Evolutionary conservation across 2,888 invertebrate genomes (phyloP).

Genomic region (Epinotia brunnichana): DNA sequence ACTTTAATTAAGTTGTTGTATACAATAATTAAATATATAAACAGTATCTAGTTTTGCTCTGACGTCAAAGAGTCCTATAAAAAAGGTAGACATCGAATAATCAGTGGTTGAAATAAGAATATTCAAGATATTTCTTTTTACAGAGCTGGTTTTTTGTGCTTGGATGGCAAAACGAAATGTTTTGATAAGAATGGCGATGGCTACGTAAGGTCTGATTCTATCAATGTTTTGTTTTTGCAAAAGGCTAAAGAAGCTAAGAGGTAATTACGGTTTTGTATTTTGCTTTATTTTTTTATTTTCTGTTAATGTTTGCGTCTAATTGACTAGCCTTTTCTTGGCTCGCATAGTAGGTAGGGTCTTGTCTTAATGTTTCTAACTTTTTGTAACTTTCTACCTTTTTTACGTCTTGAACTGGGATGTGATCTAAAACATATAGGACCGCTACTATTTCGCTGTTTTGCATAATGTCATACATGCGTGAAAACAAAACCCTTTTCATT

Average conservation of each 20-base stretch:
- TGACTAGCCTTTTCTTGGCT: too few relatives aligned
- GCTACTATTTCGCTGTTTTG: too few relatives aligned
- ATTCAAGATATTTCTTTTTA: conserved; percentile 5
- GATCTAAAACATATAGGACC: too few relatives aligned
- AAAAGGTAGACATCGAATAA: neutral
- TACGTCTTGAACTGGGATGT: too few relatives aligned
- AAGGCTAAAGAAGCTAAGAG: conserved; percentile 84
- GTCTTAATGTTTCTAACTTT: too few relatives aligned
- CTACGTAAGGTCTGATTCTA: conserved; percentile 89
- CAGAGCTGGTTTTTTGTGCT: conserved; percentile 58
- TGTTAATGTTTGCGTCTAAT: neutral
- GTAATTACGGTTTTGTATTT: conserved; percentile 55
- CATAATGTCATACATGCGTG: too few relatives aligned
- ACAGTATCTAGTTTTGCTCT: neutral
- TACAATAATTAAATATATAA: too few relatives aligned
- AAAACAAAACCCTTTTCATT: too few relatives aligned
- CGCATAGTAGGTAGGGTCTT: too few relatives aligned
- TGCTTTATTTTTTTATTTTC: neutral
- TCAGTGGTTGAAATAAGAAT: neutral
- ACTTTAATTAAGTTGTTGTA: neutral
- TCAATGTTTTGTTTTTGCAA: conserved; percentile 87
- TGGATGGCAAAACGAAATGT: conserved; percentile 92
- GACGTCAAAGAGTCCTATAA: neutral
- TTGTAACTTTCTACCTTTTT: too few relatives aligned
- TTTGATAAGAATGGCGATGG: conserved; percentile 92